These are phyloP conservation scores for Macrotus californicus DNA, from an alignment of 2,113 vertebrate species.

Conservation along the genomic window DNA sequence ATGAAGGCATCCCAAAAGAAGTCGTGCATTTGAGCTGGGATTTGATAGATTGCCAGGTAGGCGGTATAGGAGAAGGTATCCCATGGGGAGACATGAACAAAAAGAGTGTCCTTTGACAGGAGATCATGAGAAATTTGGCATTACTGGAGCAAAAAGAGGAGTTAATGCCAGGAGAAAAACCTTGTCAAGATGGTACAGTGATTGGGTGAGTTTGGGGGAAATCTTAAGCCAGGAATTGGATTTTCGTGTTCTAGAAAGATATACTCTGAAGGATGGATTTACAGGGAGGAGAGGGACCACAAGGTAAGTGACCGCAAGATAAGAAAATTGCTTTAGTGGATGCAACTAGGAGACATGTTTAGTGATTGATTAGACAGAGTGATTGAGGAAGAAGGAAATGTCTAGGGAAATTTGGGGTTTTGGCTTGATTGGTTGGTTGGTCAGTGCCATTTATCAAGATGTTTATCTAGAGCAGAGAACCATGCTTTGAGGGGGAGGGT, in stretches of 20 bases:
- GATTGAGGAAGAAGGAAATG: not conserved
- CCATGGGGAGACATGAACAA: not conserved
- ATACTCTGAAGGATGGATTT: not conserved
- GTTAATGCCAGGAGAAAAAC: not conserved
- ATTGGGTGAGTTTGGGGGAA: not conserved
- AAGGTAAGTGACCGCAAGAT: not conserved
- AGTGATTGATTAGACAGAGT: not conserved
- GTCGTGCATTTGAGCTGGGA: not conserved
- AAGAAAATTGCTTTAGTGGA: not conserved
- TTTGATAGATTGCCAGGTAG: not conserved
- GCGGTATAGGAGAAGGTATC: not conserved
- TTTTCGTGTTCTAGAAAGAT: not conserved
- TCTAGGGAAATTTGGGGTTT: not conserved
- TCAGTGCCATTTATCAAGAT: not conserved
- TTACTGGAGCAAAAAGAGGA: not conserved
- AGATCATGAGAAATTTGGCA: not conserved
- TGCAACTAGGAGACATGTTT: not conserved
- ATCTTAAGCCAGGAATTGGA: slow-evolving; percentile 6
- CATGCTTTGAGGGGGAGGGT: not conserved
- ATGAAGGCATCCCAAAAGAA: not conserved
- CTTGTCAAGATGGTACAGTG: not conserved
- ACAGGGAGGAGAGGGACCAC: not conserved
- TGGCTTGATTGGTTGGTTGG: not conserved
- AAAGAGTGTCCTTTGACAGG: not conserved
- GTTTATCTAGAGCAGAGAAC: not conserved